A percentile compares a stretch with the other conserved stretches of the same genome.
phyloP scores from a whole-genome alignment of 2,888 invertebrate species.

The Amorpha juglandis region DNA sequence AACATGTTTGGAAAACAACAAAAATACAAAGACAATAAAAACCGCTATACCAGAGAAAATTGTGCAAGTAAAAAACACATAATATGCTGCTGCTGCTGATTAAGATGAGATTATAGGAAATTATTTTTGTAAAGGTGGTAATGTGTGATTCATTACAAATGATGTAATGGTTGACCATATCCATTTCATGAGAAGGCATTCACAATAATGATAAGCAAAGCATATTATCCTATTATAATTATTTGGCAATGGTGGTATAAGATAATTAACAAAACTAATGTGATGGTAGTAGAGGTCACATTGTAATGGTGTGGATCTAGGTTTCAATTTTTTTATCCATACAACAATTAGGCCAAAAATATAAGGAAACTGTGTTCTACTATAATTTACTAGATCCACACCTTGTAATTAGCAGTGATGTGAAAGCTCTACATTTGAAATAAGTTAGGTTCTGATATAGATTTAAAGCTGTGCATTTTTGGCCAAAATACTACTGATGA shows the following conservation, averaged over 20 bases:
- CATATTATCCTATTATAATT: background rate
- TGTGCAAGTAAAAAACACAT: background rate
- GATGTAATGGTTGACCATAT: background rate
- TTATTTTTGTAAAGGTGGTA: background rate
- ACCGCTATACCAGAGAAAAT: constrained; percentile 9
- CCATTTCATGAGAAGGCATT: background rate
- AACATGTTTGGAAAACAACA: constrained; percentile 1
- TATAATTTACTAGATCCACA: constrained; percentile 22
- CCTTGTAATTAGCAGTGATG: constrained; percentile 31
- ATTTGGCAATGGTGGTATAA: constrained; percentile 4
- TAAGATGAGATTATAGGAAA: background rate
- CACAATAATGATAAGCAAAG: constrained; percentile 6
- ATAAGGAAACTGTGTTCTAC: background rate
- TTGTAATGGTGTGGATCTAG: constrained; percentile 11
- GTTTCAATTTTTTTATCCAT: background rate
- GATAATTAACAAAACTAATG: constrained; percentile 17
- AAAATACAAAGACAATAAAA: background rate
- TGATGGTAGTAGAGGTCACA: background rate
- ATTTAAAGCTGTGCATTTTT: constrained; percentile 47
- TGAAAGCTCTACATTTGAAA: constrained; percentile 46
- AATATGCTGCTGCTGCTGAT: background rate
- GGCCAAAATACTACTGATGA: constrained; percentile 34
- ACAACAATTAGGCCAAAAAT: constrained; percentile 10
- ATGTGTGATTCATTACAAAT: background rate
- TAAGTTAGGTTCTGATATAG: constrained; percentile 39